Base-by-base conservation (phyloP, 2,888 invertebrate genomes). In the Lasioglossum vierecki region DNA sequence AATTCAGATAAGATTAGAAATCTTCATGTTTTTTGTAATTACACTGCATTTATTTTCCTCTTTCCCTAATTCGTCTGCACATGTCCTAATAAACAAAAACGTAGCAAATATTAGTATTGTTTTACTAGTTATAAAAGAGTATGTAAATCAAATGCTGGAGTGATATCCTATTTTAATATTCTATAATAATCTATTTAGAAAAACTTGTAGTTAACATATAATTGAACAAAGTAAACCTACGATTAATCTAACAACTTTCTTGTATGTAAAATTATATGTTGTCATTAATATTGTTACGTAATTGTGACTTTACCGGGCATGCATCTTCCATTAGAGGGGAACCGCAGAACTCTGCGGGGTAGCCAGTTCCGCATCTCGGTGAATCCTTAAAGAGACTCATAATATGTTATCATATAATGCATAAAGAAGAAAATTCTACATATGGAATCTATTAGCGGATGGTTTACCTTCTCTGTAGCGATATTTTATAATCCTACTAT, bases 261-360 rank as follows among this genome's bases (percentile, higher is more conserved):
- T 57, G 3, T 1, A 57, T 4, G 57, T n/a, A n/a, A n/a, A 57
- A 57, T n/a, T 11, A 11, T n/a, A 57, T 57, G 11, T 1, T 8
- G 11, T 11, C 4, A 11, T 18, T 63, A 63, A 63, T 63, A 30
- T 63, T 30, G 63, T 63, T n/a, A 57, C 13, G 26, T n/a, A 71
- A 71, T 71, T 44, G 13, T 71, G 39, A 71, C 39, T 44, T 5
- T 71, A 71, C 71, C 71, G 71, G 71, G n/a, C 71, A 71, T 8
- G 26, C 71, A 44, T 71, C 71, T 44, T 71, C 44, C 71, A 71
- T 71, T 15, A 71, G 44, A 9, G 71, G 71, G 5, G 71, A 71
- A 26, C 71, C 71, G 71, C 71, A 71, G 18, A 71, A 44, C 39
- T 44, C n/a, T 71, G 44, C 44, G 5, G 44, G 44, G 13, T 26